phyloP scores from a whole-genome alignment of 2,888 invertebrate genomes.

The Fissipunctia ypsillon region DNA sequence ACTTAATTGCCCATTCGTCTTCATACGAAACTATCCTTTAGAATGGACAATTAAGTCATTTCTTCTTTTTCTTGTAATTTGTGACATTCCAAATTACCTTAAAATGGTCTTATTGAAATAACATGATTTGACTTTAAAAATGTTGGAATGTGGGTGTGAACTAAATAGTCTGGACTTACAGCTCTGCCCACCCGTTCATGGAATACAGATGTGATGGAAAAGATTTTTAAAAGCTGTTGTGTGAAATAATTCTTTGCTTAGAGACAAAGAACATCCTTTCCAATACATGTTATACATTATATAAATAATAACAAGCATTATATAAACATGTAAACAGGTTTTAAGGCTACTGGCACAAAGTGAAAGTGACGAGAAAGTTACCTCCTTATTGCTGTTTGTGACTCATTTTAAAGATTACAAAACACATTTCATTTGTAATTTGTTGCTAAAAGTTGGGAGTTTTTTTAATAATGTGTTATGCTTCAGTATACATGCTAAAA shows the following conservation, averaged over 20 bases:
- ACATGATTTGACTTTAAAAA: not conserved
- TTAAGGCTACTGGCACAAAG: conserved; percentile 7
- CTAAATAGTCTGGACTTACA: not conserved
- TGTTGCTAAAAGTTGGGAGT: not conserved
- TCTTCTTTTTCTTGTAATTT: not conserved
- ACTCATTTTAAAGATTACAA: not conserved
- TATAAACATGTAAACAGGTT: conserved; percentile 34
- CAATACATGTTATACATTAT: conserved; percentile 4
- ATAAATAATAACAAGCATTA: conserved; percentile 35
- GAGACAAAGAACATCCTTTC: not conserved
- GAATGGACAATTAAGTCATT: not conserved
- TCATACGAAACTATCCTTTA: not conserved
- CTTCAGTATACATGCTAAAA: not conserved
- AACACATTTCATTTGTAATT: not conserved
- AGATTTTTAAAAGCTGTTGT: too few species aligned
- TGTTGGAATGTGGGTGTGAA: not conserved
- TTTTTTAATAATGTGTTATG: not conserved
- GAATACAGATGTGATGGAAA: not conserved
- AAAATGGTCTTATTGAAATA: not conserved
- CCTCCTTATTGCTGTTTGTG: conserved; percentile 1
- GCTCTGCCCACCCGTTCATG: not conserved
- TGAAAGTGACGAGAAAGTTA: conserved; percentile 32
- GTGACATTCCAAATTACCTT: not conserved
- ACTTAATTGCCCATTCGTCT: too few species aligned
- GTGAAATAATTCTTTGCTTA: not conserved